A percentile compares a stretch with the other conserved stretches of the same genome.
Conservation (phyloP, 2,797 vertebrate genomes). For the Loris lydekkerianus region DNA sequence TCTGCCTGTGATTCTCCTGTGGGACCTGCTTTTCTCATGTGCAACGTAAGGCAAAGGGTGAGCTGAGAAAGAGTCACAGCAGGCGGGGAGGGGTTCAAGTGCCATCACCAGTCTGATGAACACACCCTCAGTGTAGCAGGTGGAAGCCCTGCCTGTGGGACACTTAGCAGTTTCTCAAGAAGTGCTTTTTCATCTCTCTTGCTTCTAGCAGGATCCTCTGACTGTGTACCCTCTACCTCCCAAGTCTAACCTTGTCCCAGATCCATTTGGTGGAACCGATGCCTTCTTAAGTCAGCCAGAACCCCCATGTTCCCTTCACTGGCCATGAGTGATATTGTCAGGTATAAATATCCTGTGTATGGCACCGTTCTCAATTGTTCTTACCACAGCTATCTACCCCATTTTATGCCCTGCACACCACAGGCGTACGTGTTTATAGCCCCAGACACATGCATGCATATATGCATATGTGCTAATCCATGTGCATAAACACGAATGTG, state of each 20-base stretch:
- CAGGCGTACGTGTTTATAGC: no score
- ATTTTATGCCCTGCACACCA: background rate
- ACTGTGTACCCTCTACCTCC: background rate
- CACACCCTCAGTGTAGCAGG: background rate
- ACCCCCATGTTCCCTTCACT: background rate
- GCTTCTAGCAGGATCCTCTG: background rate
- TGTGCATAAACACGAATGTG: no score
- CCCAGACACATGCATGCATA: background rate
- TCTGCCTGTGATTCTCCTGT: accelerated
- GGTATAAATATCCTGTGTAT: background rate
- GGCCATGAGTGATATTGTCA: background rate
- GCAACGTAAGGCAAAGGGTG: background rate
- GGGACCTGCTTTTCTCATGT: background rate
- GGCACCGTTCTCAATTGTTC: background rate
- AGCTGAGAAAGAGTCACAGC: background rate
- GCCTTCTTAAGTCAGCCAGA: background rate
- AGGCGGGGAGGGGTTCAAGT: accelerated
- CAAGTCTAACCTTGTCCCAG: background rate
- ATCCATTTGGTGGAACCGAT: accelerated
- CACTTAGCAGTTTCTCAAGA: background rate
- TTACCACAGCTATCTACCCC: background rate
- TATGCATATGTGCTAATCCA: no score
- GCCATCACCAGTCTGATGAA: background rate
- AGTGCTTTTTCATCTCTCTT: background rate
- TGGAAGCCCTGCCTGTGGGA: background rate